These are phyloP conservation scores for Pteropus alecto DNA, from an alignment of 2,113 vertebrate genomes.

Conservation along the genomic window DNA sequence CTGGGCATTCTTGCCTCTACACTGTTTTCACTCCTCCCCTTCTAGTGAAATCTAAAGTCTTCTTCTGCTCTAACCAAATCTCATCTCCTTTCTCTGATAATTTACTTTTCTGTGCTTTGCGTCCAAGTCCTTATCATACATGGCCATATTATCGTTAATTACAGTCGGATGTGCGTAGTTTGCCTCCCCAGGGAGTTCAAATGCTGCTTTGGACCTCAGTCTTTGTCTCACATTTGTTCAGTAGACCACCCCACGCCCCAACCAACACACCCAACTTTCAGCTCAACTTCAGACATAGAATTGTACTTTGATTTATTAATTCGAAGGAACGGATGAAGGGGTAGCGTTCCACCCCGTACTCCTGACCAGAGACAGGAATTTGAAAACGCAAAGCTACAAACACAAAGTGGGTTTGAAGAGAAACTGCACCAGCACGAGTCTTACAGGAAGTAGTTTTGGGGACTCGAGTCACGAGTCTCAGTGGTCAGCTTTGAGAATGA, in stretches of 20 bases:
- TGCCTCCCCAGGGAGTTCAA: background rate
- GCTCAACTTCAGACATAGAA: background rate
- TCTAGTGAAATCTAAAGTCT: background rate
- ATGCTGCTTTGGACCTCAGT: background rate
- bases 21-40: background rate
- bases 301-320: background rate
- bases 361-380: background rate
- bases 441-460: background rate
- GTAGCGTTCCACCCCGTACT: background rate
- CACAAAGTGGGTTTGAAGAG: too few species aligned
- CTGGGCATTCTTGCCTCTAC: background rate
- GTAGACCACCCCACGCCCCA: too few species aligned
- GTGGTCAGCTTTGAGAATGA: background rate
- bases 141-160: background rate
- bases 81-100: background rate
- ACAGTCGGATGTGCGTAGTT: background rate
- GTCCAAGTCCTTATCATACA: background rate
- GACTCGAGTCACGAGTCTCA: background rate
- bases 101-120: background rate
- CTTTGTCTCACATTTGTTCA: background rate
- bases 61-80: background rate
- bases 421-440: background rate
- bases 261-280: background rate
- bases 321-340: background rate
- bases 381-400: background rate